Conservation (phyloP, 2,797 vertebrate genomes). For the Spinus olivaceus region DNA sequence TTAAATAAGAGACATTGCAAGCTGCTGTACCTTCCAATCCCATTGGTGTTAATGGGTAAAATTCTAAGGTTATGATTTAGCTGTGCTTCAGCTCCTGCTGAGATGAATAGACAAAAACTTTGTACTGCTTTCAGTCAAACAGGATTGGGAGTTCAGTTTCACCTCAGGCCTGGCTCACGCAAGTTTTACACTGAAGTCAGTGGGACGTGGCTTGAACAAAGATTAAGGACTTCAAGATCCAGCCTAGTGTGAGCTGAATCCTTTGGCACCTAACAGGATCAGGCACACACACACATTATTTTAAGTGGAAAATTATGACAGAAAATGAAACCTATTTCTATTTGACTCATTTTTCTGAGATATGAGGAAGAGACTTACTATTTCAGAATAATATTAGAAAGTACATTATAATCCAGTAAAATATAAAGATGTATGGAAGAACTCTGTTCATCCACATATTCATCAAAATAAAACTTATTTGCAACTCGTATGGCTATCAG, state of each 20-base stretch:
- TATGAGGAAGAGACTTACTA: neutral
- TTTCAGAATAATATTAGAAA: neutral
- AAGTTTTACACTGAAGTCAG: neutral
- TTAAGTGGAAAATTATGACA: neutral
- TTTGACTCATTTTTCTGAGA: neutral
- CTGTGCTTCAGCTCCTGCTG: neutral
- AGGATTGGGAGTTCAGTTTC: neutral
- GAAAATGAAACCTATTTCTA: neutral
- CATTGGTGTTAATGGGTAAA: neutral
- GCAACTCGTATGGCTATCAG: neutral
- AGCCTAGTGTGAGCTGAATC: neutral
- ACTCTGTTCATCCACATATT: neutral
- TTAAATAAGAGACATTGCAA: neutral
- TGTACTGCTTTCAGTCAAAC: neutral
- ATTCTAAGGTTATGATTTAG: neutral
- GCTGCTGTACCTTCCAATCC: neutral
- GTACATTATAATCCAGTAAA: neutral
- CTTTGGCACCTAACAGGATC: neutral
- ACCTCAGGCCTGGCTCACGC: neutral
- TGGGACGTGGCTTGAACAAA: neutral
- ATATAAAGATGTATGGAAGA: neutral
- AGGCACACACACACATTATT: neutral
- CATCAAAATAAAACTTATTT: constrained; percentile 32
- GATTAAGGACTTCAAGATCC: neutral
- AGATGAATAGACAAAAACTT: constrained; percentile 13